Conservation (phyloP, 2,797 vertebrate genomes). For the Sebastes miniatus region DNA sequence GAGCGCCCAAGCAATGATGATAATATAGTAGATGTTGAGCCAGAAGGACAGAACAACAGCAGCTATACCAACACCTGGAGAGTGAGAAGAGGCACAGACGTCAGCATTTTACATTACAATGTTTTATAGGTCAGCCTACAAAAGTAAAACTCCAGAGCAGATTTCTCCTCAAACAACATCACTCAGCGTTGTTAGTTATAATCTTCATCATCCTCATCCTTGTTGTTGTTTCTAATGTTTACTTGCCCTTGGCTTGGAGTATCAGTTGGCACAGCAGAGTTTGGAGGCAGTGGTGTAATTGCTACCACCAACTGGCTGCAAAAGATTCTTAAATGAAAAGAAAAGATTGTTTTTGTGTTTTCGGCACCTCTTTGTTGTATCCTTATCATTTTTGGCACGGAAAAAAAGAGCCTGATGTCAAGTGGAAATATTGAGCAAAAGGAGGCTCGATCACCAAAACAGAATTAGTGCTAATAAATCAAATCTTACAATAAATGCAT, state of each 20-base stretch:
- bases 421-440: background rate
- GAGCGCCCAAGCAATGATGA: conserved; percentile 94
- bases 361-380: background rate
- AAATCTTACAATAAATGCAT: background rate
- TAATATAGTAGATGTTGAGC: conserved; percentile 94
- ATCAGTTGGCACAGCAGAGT: conserved; percentile 24
- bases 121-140: background rate
- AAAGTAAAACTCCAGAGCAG: background rate
- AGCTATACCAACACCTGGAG: conserved; percentile 89
- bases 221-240: conserved; percentile 16
- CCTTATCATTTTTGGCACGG: background rate
- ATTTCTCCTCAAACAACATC: background rate
- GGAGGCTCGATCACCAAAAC: background rate
- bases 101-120: background rate
- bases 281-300: conserved; percentile 18
- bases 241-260: conserved; percentile 12
- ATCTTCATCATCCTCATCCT: background rate
- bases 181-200: background rate
- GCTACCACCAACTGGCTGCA: background rate
- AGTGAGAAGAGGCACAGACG: background rate
- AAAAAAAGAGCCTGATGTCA: too few relatives aligned
- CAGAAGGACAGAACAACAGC: conserved; percentile 91
- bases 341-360: background rate
- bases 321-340: background rate
- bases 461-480: too few relatives aligned